A percentile compares a stretch with the other conserved stretches of the same genome.
phyloP scores from a whole-genome alignment of 2,797 vertebrate species.

The Pempheris klunzingeri region DNA sequence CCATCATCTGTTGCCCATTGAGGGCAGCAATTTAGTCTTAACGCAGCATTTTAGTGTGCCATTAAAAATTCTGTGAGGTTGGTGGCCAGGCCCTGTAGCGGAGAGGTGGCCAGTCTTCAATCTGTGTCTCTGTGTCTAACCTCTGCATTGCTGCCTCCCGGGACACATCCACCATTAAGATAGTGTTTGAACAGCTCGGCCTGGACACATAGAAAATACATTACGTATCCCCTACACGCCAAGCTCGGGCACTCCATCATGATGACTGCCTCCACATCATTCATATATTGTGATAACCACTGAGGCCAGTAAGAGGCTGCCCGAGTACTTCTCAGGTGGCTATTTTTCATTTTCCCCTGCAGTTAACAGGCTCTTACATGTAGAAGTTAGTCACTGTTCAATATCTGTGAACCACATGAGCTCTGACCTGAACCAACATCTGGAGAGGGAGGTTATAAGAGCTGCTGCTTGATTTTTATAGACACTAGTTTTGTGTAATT shows the following conservation, averaged over 20 bases:
- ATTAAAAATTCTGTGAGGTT: constrained; percentile 83
- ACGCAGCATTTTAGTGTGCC: constrained; percentile 82
- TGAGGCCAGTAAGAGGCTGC: not conserved
- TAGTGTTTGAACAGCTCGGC: constrained; percentile 67
- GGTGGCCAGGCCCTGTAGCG: constrained; percentile 71
- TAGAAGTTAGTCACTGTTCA: constrained; percentile 13
- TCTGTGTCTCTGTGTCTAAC: constrained; percentile 67
- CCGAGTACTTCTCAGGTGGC: constrained; percentile 22
- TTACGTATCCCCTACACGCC: constrained; percentile 44
- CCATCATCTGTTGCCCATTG: constrained; percentile 88
- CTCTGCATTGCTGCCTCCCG: constrained; percentile 50
- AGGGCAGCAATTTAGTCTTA: constrained; percentile 84
- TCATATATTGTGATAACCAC: constrained; percentile 46
- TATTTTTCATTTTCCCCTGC: constrained; percentile 2
- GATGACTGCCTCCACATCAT: constrained; percentile 39
- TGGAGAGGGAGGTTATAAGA: constrained; percentile 62
- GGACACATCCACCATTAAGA: constrained; percentile 69
- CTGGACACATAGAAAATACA: constrained; percentile 62
- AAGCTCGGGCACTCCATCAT: constrained; percentile 44
- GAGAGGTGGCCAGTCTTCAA: constrained; percentile 69
- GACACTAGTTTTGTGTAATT: constrained; percentile 70
- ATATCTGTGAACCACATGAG: constrained; percentile 20
- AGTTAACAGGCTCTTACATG: not conserved
- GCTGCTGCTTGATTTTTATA: constrained; percentile 51
- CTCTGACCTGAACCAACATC: constrained; percentile 68